These are phyloP conservation scores for Tachysurus fulvidraco DNA, from an alignment of 2,113 vertebrate genomes.

Conservation along the genomic window DNA sequence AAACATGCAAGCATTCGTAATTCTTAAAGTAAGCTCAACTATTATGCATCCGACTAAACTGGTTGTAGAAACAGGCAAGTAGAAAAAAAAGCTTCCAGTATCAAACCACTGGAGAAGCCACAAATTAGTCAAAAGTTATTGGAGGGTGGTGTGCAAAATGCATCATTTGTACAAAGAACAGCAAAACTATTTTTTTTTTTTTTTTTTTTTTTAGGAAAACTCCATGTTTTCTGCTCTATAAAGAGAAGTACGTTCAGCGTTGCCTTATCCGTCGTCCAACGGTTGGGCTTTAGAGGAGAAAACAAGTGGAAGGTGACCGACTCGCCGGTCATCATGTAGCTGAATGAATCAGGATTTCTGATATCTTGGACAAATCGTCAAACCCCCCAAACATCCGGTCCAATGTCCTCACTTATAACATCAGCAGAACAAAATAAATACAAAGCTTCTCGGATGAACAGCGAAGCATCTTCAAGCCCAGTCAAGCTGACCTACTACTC, in stretches of 20 bases:
- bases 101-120: conserved; percentile 28
- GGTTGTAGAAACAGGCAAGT: conserved; percentile 30
- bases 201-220: not conserved
- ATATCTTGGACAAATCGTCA: not conserved
- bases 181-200: conserved; percentile 6
- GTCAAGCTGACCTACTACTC: not conserved
- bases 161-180: conserved; percentile 27
- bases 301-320: not conserved
- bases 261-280: not conserved
- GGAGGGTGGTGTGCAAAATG: not conserved
- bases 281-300: not conserved
- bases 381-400: not conserved
- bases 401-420: not conserved
- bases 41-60: conserved; percentile 21
- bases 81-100: conserved; percentile 39
- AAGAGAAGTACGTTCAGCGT: not conserved
- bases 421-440: not conserved
- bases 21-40: not conserved
- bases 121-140: not conserved
- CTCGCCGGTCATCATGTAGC: not conserved
- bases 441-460: not conserved
- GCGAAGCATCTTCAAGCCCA: not conserved
- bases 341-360: not conserved
- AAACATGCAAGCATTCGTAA: conserved; percentile 22
- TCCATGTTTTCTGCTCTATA: not conserved